Conservation (phyloP, 2,113 vertebrate species). For the Mesitornis unicolor region DNA sequence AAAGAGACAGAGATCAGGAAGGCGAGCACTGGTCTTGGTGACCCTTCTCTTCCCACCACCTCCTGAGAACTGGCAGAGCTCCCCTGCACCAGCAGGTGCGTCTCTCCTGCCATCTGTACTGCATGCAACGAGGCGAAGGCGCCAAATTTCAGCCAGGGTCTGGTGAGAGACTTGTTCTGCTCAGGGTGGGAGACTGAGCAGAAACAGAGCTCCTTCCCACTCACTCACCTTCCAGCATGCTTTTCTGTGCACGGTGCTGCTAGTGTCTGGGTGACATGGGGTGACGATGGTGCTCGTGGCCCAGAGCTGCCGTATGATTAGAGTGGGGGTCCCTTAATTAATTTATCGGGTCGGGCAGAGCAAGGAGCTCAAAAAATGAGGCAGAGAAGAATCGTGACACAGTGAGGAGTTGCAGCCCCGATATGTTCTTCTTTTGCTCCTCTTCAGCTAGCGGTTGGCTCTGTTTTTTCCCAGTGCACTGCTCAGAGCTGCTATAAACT, state of each 20-base stretch:
- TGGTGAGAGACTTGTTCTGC: not conserved
- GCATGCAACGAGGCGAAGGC: not conserved
- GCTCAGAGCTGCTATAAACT: slow-evolving; percentile 1
- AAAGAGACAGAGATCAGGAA: not conserved
- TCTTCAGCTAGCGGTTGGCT: not conserved
- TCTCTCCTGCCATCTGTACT: slow-evolving; percentile 56
- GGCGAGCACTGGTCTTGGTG: not conserved
- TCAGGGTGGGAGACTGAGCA: not conserved
- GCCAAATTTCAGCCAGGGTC: slow-evolving; percentile 44
- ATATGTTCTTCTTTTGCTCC: not conserved
- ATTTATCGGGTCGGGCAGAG: not conserved
- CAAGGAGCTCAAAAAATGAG: not conserved
- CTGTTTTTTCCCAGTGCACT: not conserved
- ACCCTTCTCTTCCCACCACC: not conserved
- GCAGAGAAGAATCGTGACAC: not conserved
- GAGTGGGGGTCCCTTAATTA: not conserved
- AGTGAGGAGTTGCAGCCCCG: not conserved
- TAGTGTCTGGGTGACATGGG: no score
- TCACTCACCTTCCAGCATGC: not conserved
- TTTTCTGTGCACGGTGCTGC: not conserved
- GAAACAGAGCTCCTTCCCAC: not conserved
- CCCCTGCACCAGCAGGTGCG: not conserved
- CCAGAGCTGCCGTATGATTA: not conserved
- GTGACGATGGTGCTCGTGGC: not conserved
- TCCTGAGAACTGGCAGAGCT: slow-evolving; percentile 10